Base-by-base conservation (phyloP, 2,797 vertebrate genomes). In the Brotula barbata region DNA sequence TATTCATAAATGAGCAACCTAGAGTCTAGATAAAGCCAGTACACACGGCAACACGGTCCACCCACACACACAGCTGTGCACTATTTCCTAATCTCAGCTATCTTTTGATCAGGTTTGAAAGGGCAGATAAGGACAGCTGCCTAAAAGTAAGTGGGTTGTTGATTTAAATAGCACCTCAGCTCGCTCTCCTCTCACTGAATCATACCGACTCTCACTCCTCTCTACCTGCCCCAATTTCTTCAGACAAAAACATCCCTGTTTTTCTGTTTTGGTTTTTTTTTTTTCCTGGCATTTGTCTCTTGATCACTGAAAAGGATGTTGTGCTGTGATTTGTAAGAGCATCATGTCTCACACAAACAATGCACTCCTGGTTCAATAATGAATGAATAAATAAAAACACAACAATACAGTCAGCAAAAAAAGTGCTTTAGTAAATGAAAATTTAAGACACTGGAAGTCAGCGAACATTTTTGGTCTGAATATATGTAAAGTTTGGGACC, bases 1-100 rank as follows among this genome's bases (percentile, higher is more conserved):
- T 78, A 89, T 86, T 90, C 75, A 90, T 85, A 77, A 80, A 81
- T 69, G 54, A 72, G 75, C 73, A 78, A 85, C 75, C 75, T 77
- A 62, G 77, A 87, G 62, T 33, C 61, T 70, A 80, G 67, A 80
- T 64, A 71, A 78, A 64, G 71, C 69, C 41, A 62, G 49, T 64
- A 75, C 64, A 71, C 53, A 60, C 46, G 74, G 33, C 41, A 51
- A 58, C 34, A 58, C 23, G 43, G 17, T 13, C 34, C 10, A 20
- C 39, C n/a, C 46, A 15, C 47, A 31, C 46, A 21, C 47, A 60
- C 46, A 60, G 25, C 5, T 10, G 9, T 10, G 9, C 5, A 33
- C 31, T 33, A 34, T 58, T 51, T 69, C 61, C 62, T 73, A 69
- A 81, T 72, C 53, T 59, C 58, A 50, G 14, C 46, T 56, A 40